Base-by-base conservation (phyloP, 1,140 invertebrate species). In the Drosophila pruinosa region DNA sequence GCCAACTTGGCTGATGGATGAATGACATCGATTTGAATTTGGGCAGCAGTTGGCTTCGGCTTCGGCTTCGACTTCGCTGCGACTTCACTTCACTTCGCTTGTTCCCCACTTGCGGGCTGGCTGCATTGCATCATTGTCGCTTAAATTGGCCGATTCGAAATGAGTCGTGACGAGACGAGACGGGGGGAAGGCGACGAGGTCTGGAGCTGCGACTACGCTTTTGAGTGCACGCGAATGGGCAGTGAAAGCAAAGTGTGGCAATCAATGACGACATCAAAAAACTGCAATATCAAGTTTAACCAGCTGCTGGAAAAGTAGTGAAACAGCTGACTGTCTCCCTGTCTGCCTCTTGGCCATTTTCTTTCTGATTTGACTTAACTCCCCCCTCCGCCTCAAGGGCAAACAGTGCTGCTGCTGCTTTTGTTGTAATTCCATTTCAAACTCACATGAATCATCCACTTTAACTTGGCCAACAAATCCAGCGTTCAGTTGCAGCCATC, bases 241-340 rank as follows among this genome's bases (percentile, higher is more conserved):
- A 69, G 82, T 88, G 82, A 88, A 88, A 88, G 77, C 75, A 86
- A 89, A 89, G 78, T 89, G 85, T 89, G 85, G 86, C 85, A 89
- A 89, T 89, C 85, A 81, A 85, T 89, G 85, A 89, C 85, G 85
- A 89, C 86, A 89, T 81, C 82, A 78, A 70, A 26, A 34, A 47
- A 73, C 72, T 76, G 75, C 80, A 85, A 57, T 72, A 82, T 68
- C 82, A 72, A 74, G 83, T 89, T 89, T 78, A 64, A 78, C 71
- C 82, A 88, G 82, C 82, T 76, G 68, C 38, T 26, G 17, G 54
- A 45, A 50, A 56, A 53, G 36, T 56, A 14, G 41, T 56, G 59
- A 70, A 81, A 81, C 81, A 85, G 81, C 81, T 85, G 77, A 80
- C 34, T 22, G 45, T 50, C 41, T 36, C 15, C 14, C 41, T 36